Evolutionary conservation across 2,113 vertebrate genomes (phyloP), one percentile per base, ranked within the genome.

Genomic region (Ceyx cyanopectus): DNA sequence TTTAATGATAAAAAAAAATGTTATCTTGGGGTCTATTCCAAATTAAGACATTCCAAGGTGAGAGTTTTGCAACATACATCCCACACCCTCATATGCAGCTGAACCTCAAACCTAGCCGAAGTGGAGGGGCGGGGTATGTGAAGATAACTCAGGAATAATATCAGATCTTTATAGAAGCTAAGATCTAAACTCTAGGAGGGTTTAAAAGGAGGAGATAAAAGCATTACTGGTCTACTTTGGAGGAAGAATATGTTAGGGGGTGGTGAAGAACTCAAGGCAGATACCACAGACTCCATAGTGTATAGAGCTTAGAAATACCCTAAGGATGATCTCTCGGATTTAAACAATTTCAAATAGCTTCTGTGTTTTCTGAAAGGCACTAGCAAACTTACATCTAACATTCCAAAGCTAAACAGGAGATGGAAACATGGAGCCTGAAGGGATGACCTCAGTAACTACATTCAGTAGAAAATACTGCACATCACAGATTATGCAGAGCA

Each of bases 111-210:
- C 5, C 9, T 72, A 43, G 22, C 43, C 8, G 41, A 62, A 67
- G 58, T 14, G 2, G 16, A 15, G 22, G 12, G 1, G 1, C 1
- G 3, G 2, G 9, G 26, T 41, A 12, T 14, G 4, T 68, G 68
- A 57, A 34, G 27, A 32, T 54, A 53, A 34, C 10, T 57, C 62
- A 65, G 57, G 12, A 93, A 56, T 37, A 73, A 34, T 6, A 8
- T 6, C 6, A 40, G 2, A 10, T 57, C 50, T 85, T 65, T 46
- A 32, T 2, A 57, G 40, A 68, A 78, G 23, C 8, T 24, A 41
- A 67, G 21, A 30, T 67, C 43, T 23, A 63, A 63, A 12, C 9
- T 11, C 20, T 29, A 37, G 37, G 37, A 37, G 37, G 37, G 37
- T 37, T 37, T 37, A 37, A 37, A 37, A 37, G 1, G 26, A 68